These are phyloP conservation scores for Tenualosa thibaudeaui DNA, from an alignment of 2,797 vertebrate genomes.

Conservation along the genomic window DNA sequence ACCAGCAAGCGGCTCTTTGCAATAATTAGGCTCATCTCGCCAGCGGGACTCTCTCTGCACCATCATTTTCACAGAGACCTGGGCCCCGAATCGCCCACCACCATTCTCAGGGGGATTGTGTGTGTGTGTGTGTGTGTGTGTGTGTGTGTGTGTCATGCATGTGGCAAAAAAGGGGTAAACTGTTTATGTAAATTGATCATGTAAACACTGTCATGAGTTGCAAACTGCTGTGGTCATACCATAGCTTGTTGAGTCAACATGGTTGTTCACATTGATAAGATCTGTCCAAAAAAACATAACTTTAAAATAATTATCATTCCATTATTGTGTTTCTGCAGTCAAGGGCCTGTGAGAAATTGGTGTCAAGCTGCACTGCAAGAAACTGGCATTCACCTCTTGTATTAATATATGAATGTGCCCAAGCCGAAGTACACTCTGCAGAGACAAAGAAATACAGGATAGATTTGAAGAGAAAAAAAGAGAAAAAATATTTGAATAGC, in stretches of 20 bases:
- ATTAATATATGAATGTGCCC: background rate
- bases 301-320: background rate
- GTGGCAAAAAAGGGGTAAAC: background rate
- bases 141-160: background rate
- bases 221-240: background rate
- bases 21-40: slow-evolving; percentile 79
- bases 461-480: background rate
- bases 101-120: background rate
- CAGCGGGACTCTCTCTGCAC: slow-evolving; percentile 73
- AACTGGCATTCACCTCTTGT: background rate
- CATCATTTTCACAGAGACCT: slow-evolving; percentile 75
- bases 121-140: background rate
- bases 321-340: background rate
- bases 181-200: background rate
- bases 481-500: slow-evolving; percentile 3
- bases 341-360: background rate
- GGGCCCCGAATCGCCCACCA: background rate
- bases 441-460: slow-evolving; percentile 5
- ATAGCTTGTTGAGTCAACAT: background rate
- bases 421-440: background rate
- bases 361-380: background rate
- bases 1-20: slow-evolving; percentile 66
- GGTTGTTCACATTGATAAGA: background rate
- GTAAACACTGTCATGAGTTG: slow-evolving; percentile 11
- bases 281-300: background rate